These are phyloP conservation scores for Phragmatobia fuliginosa DNA, from an alignment of 2,888 invertebrate genomes.

Conservation along the genomic window DNA sequence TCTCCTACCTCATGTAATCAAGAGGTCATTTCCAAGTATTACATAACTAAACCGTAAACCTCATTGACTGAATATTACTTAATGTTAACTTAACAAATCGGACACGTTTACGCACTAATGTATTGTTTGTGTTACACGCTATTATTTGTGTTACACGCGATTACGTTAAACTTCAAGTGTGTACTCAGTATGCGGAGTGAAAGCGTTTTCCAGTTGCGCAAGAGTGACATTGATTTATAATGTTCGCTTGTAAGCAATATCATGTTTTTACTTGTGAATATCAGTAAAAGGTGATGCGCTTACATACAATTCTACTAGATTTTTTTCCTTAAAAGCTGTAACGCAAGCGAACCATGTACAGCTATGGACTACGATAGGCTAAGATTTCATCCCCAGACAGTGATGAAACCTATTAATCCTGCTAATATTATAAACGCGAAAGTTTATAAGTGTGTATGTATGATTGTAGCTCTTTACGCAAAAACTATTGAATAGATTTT, in stretches of 20 bases:
- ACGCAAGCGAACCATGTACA: too few relatives aligned
- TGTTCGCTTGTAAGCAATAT: not conserved
- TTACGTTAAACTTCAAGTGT: constrained; percentile 40
- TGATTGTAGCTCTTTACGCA: too few relatives aligned
- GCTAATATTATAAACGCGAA: too few relatives aligned
- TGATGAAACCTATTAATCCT: too few relatives aligned
- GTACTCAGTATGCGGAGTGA: constrained; percentile 42
- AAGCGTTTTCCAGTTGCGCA: constrained; percentile 55
- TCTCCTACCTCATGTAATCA: not conserved
- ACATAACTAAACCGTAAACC: constrained; percentile 16
- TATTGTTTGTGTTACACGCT: constrained; percentile 38
- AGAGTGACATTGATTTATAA: constrained; percentile 38
- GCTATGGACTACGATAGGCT: too few relatives aligned
- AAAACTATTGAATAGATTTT: too few relatives aligned
- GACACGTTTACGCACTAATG: constrained; percentile 23
- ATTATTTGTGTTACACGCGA: constrained; percentile 20
- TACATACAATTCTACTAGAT: too few relatives aligned
- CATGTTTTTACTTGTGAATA: too few relatives aligned
- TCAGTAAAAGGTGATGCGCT: too few relatives aligned
- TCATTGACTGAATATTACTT: constrained; percentile 13
- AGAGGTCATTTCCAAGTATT: not conserved
- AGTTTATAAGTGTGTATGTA: too few relatives aligned
- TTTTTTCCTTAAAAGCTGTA: too few relatives aligned
- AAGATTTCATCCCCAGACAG: too few relatives aligned
- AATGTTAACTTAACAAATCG: constrained; percentile 39